Evolutionary conservation across 2,797 vertebrate genomes (phyloP), one percentile per base, ranked within the genome.

Genomic region (Gallinago stenura): DNA sequence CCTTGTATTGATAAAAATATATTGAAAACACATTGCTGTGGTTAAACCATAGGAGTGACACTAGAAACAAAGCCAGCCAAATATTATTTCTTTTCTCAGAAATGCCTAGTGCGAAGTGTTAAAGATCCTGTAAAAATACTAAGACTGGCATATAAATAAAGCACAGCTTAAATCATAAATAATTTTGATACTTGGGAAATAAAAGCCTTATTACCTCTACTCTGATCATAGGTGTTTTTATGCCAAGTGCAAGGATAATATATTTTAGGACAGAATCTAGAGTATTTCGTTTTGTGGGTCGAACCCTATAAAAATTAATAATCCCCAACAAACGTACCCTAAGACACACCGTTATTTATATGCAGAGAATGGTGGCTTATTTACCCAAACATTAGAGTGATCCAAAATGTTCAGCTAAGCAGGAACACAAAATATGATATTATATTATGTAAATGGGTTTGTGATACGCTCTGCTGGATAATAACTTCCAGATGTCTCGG

Each of bases 401-500:
- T 95, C 93, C 80, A 73, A 75, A 94, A 91, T 14, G 61, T 93
- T 95, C 87, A 82, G 77, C 93, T 95, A 97, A 87, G 93, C 98
- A 97, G 96, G 96, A 97, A 95, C 96, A 94, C 95, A 97, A 97
- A 97, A 97, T 97, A 98, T 97, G 95, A 97, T 97, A 97, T 98
- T 98, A 97, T 98, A 97, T 97, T 98, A 97, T 98, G 97, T 96
- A 98, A 97, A 97, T 97, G 93, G 95, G 88, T 96, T 98, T 97
- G 97, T 89, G 97, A 96, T 76, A 95, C 93, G 93, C 98, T 98
- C 97, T 97, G 97, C 97, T 98, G 97, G 97, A 95, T 98, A 98
- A 98, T 98, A 98, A 98, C 97, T 97, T 98, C 95, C 98, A 98
- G 98, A 98, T 98, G 98, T 98, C 97, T 98, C 96, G 86, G 97